Evolutionary conservation across 2,797 vertebrate genomes (phyloP).

Genomic region (Scyliorhinus canicula): DNA sequence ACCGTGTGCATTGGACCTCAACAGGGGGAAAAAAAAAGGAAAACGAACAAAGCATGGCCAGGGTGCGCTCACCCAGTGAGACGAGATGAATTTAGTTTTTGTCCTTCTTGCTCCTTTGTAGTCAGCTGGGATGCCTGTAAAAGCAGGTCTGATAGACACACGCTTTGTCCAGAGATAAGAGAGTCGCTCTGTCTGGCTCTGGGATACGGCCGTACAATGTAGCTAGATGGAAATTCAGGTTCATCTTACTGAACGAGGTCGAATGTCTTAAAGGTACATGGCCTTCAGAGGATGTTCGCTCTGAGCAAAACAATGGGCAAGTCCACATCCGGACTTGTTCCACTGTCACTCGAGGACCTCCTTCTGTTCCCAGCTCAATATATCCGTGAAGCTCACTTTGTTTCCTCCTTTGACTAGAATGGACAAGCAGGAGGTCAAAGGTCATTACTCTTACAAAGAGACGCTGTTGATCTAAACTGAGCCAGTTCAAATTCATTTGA

Average conservation of each 20-base stretch:
- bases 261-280: slow-evolving; percentile 29
- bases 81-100: slow-evolving; percentile 38
- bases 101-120: slow-evolving; percentile 27
- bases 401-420: slow-evolving; percentile 18
- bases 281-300: not conserved
- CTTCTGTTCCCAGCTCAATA: not conserved
- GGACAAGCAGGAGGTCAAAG: not conserved
- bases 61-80: slow-evolving; percentile 32
- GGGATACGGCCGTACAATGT: not conserved
- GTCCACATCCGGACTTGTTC: not conserved
- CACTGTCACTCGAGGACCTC: not conserved
- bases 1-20: slow-evolving; percentile 35
- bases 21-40: slow-evolving; percentile 23
- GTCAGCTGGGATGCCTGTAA: slow-evolving; percentile 29
- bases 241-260: slow-evolving; percentile 36
- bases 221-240: slow-evolving; percentile 13
- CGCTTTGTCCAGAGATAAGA: slow-evolving; percentile 35
- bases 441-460: not conserved
- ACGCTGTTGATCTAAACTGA: not conserved
- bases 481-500: slow-evolving; percentile 14
- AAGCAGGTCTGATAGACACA: slow-evolving; percentile 36
- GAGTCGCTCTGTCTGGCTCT: slow-evolving; percentile 14
- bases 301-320: not conserved
- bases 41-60: slow-evolving; percentile 31
- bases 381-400: not conserved